Conservation (phyloP, 2,888 invertebrate genomes). For the Blera fallax region DNA sequence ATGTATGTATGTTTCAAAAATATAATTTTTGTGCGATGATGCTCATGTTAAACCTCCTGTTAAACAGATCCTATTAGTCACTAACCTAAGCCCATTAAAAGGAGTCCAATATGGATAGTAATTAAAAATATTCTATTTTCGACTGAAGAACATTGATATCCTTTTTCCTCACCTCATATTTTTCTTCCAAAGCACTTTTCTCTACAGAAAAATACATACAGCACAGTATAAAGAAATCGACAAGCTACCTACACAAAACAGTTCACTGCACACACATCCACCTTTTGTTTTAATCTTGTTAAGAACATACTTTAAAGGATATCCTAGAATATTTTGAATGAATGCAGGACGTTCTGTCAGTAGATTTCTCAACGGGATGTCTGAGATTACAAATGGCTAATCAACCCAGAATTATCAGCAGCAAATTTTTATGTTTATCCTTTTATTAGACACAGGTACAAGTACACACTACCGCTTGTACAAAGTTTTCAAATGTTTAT, state of each 20-base stretch:
- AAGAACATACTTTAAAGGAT: slow-evolving; percentile 15
- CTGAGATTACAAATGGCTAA: slow-evolving; percentile 21
- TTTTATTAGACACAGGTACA: neutral
- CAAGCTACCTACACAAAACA: neutral
- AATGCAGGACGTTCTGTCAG: neutral
- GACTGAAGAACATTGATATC: neutral
- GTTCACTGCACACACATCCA: neutral
- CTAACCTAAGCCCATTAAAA: slow-evolving; percentile 69
- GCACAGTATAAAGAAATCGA: neutral
- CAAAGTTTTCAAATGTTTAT: slow-evolving; percentile 57
- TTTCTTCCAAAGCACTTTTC: neutral
- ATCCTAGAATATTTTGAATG: slow-evolving; percentile 34
- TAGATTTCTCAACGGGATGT: slow-evolving; percentile 30
- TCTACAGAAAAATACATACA: slow-evolving; percentile 31
- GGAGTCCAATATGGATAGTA: slow-evolving; percentile 51
- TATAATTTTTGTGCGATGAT: too few relatives aligned
- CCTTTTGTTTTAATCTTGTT: slow-evolving; percentile 62
- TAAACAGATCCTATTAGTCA: slow-evolving; percentile 68
- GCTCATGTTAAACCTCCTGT: slow-evolving; percentile 35
- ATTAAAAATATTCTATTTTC: slow-evolving; percentile 56
- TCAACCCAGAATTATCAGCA: neutral
- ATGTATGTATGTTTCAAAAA: too few relatives aligned
- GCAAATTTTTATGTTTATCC: neutral
- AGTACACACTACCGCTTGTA: neutral
- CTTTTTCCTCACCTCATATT: neutral